phyloP scores from a whole-genome alignment of 2,113 vertebrate genomes.

The Cebidichthys violaceus region DNA sequence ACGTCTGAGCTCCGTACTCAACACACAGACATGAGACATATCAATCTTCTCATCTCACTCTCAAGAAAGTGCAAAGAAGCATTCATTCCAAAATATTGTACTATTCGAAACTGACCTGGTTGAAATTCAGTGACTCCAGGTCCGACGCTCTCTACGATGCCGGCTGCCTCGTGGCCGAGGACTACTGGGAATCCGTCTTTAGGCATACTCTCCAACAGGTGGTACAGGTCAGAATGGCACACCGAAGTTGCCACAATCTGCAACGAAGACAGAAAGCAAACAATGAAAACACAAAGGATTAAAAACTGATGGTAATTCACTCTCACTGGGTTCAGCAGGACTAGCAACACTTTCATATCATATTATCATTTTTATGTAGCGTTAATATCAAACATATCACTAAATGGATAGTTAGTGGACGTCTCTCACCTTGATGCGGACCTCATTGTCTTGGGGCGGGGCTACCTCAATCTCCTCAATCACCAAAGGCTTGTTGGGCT shows the following conservation, averaged over 20 bases:
- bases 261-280: background rate
- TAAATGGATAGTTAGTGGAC: background rate
- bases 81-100: no score
- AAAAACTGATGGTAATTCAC: background rate
- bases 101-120: constrained; percentile 72
- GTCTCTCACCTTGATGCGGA: constrained; percentile 87
- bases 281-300: background rate
- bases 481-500: constrained; percentile 84
- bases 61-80: background rate
- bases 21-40: background rate
- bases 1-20: background rate
- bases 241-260: constrained; percentile 88
- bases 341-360: background rate
- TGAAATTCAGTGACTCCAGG: constrained; percentile 86
- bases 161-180: constrained; percentile 88
- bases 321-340: background rate
- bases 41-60: background rate
- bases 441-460: constrained; percentile 86
- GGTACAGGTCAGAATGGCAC: constrained; percentile 85
- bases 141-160: constrained; percentile 88
- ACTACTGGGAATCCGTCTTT: constrained; percentile 82
- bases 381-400: background rate
- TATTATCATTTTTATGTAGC: background rate
- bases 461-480: constrained; percentile 90
- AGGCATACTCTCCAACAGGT: constrained; percentile 74